phyloP scores from a whole-genome alignment of 2,888 invertebrate genomes.

The Ophraella communa region DNA sequence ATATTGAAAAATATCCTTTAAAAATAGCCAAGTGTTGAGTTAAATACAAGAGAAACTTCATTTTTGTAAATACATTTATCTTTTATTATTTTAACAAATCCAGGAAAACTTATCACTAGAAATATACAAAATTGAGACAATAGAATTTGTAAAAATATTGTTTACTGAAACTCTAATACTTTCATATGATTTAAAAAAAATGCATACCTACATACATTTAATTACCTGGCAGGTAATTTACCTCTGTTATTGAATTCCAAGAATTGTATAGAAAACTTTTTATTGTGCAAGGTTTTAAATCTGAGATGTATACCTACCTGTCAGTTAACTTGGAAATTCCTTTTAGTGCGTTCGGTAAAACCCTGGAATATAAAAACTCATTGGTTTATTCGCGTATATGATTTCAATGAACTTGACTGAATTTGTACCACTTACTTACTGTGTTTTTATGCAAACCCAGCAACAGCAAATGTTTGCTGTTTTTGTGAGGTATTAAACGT shows the following conservation, averaged over 20 bases:
- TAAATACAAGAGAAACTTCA: too few relatives aligned
- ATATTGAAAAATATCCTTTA: too few relatives aligned
- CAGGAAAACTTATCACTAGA: too few relatives aligned
- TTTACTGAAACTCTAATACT: too few relatives aligned
- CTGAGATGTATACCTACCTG: background rate
- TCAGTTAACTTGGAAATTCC: conserved; percentile 1
- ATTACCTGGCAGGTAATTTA: too few relatives aligned
- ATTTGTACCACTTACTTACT: background rate
- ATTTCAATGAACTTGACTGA: background rate
- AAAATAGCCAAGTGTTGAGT: too few relatives aligned
- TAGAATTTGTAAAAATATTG: too few relatives aligned
- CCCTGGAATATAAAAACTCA: background rate
- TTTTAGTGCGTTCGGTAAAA: background rate
- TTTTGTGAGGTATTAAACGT: background rate
- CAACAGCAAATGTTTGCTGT: background rate
- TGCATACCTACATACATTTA: too few relatives aligned
- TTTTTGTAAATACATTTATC: too few relatives aligned
- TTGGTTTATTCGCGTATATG: background rate
- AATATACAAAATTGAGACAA: too few relatives aligned
- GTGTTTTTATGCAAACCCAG: background rate
- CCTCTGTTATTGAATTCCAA: background rate
- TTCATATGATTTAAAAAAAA: too few relatives aligned
- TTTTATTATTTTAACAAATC: too few relatives aligned
- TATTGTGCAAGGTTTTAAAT: background rate
- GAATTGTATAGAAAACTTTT: background rate